phyloP scores from a whole-genome alignment of 2,797 vertebrate genomes.

The Hoplostethus mediterraneus region DNA sequence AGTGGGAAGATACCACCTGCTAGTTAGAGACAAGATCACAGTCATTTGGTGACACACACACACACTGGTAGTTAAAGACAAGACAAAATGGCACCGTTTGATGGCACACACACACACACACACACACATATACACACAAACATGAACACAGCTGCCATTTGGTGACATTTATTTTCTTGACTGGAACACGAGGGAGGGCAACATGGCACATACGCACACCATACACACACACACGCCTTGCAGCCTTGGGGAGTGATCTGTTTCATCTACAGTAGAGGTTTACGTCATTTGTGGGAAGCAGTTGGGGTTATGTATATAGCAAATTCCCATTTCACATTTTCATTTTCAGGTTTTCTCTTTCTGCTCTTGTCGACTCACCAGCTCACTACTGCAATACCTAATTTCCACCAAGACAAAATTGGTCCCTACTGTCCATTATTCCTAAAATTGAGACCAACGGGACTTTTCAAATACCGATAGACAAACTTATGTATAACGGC shows the following conservation, averaged over 20 bases:
- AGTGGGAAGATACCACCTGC: constrained; percentile 23
- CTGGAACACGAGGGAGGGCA: no score
- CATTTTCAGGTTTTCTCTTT: no score
- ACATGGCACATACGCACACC: neutral
- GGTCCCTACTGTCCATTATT: no score
- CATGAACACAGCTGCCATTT: neutral
- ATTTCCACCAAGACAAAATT: no score
- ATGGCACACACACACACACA: neutral
- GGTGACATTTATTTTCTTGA: no score
- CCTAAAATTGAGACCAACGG: no score
- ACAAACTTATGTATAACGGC: no score
- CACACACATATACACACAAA: neutral
- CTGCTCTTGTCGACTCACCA: no score
- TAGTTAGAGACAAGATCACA: constrained; percentile 14
- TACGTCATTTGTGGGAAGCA: neutral
- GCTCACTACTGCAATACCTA: no score
- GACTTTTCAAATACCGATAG: no score
- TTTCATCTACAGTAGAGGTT: neutral
- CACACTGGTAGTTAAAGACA: neutral
- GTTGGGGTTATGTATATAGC: neutral
- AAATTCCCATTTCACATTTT: no score
- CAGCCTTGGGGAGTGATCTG: no score
- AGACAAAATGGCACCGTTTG: neutral
- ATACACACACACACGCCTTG: neutral
- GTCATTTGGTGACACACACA: constrained; percentile 9